A percentile compares a stretch with the other conserved stretches of the same genome.
These are phyloP conservation scores for Coelopa pilipes DNA, from an alignment of 2,888 invertebrate genomes.

Conservation along the genomic window DNA sequence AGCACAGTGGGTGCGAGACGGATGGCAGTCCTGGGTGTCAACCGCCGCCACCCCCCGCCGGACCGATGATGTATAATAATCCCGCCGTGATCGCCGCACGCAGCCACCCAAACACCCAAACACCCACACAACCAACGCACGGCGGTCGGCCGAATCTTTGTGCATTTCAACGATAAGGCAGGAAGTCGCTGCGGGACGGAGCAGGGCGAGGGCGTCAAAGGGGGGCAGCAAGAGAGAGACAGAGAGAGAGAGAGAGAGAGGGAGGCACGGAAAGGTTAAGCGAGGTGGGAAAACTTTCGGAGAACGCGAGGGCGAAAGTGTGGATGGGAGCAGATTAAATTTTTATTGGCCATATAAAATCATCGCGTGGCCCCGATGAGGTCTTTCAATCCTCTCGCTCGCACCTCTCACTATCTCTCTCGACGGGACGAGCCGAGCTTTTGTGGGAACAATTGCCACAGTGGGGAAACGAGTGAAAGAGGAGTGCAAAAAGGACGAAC, in stretches of 20 bases:
- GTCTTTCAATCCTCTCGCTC: not conserved
- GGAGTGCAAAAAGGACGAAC: not conserved
- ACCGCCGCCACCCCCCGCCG: not conserved
- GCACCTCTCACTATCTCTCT: conserved; percentile 31
- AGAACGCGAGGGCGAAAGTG: conserved; percentile 25
- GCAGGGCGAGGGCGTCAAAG: not conserved
- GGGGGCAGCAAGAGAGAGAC: conserved; percentile 5
- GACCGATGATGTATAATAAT: not conserved
- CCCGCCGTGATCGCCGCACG: not conserved
- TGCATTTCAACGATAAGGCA: conserved; percentile 37
- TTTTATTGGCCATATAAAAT: conserved; percentile 56
- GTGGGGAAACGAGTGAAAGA: not conserved
- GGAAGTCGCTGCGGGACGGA: conserved; percentile 20
- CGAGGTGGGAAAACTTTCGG: conserved; percentile 21
- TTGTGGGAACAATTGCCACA: conserved; percentile 14
- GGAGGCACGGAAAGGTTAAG: conserved; percentile 46
- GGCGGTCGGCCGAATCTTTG: conserved; percentile 37
- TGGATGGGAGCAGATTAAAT: conserved; percentile 55
- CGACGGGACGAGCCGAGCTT: conserved; percentile 40
- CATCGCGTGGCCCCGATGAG: not conserved
- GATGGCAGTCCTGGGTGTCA: no score
- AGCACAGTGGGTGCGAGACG: not conserved
- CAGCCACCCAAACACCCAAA: not conserved
- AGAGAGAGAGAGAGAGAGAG: not conserved
- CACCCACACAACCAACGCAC: not conserved